Percentiles rank a stretch among this genome's conserved stretches.
Evolutionary conservation across 2,113 vertebrate genomes (phyloP).

Genomic region (Eptesicus fuscus): DNA sequence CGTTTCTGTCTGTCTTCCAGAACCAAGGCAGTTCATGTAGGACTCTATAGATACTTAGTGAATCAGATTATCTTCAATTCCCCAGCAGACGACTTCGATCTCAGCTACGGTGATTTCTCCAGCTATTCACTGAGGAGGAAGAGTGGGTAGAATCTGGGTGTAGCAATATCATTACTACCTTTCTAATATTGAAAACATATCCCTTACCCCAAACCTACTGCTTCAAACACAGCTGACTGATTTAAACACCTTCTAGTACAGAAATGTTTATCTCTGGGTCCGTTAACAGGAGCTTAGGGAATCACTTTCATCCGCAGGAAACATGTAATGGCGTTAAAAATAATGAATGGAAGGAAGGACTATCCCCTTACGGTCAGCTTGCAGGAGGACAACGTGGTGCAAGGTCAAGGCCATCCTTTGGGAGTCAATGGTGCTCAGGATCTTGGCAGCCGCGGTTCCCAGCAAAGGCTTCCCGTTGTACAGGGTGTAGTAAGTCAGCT

Average conservation of each 20-base stretch:
- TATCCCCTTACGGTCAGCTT: slow-evolving; percentile 94
- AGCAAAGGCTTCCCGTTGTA: slow-evolving; percentile 89
- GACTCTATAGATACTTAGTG: not conserved
- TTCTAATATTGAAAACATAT: not conserved
- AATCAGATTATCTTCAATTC: slow-evolving; percentile 11
- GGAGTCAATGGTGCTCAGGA: slow-evolving; percentile 96
- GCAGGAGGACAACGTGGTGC: slow-evolving; percentile 95
- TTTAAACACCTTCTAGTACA: not conserved
- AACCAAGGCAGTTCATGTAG: not conserved
- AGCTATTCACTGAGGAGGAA: not conserved
- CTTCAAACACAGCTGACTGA: not conserved
- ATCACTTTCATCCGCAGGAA: not conserved
- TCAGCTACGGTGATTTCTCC: not conserved
- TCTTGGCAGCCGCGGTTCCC: slow-evolving; percentile 94
- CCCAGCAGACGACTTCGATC: not conserved
- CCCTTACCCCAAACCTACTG: not conserved
- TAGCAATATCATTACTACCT: not conserved
- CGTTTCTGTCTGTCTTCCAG: not conserved
- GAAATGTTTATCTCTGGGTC: not conserved
- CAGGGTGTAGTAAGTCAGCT: slow-evolving; percentile 95
- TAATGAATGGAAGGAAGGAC: slow-evolving; percentile 10
- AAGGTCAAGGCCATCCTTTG: slow-evolving; percentile 97
- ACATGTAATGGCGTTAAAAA: not conserved
- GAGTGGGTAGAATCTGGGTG: not conserved
- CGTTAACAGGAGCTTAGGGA: not conserved